Percentiles rank a stretch among this genome's conserved stretches.
Conservation (phyloP, 2,113 vertebrate species). For the Fregata magnificens region DNA sequence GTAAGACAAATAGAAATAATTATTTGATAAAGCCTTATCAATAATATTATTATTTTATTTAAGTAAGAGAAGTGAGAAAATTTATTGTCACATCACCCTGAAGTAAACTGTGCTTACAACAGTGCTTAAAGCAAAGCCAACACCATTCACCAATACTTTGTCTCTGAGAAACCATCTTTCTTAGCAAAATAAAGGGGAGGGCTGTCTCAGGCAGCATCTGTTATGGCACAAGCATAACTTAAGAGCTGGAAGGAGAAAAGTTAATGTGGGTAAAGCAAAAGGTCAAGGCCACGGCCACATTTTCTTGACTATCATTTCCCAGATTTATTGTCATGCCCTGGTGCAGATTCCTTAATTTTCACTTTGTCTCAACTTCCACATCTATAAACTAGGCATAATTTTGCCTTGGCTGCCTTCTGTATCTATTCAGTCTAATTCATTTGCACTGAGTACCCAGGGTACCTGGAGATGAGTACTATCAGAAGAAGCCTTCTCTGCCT, state of each 20-base stretch:
- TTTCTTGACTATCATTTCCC: neutral
- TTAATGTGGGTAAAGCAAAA: neutral
- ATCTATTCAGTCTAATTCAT: neutral
- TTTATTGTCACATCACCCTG: rapidly evolving
- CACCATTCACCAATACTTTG: neutral
- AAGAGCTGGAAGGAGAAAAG: neutral
- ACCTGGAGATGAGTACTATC: neutral
- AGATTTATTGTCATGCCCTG: neutral
- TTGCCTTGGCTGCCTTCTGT: neutral
- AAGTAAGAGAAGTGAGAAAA: neutral
- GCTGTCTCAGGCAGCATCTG: neutral
- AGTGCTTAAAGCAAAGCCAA: neutral
- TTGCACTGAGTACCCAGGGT: neutral
- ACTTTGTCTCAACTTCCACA: neutral
- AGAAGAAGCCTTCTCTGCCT: neutral
- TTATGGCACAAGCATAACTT: neutral
- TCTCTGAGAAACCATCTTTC: neutral
- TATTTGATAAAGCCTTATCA: neutral
- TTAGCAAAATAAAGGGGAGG: neutral
- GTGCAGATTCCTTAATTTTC: neutral
- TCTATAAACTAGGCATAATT: neutral
- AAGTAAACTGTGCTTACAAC: neutral
- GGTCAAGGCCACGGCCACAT: neutral
- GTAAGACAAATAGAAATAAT: neutral
- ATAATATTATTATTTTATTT: neutral